These are phyloP conservation scores for Trichoplusia ni DNA, from an alignment of 1,140 invertebrate species.

Conservation along the genomic window DNA sequence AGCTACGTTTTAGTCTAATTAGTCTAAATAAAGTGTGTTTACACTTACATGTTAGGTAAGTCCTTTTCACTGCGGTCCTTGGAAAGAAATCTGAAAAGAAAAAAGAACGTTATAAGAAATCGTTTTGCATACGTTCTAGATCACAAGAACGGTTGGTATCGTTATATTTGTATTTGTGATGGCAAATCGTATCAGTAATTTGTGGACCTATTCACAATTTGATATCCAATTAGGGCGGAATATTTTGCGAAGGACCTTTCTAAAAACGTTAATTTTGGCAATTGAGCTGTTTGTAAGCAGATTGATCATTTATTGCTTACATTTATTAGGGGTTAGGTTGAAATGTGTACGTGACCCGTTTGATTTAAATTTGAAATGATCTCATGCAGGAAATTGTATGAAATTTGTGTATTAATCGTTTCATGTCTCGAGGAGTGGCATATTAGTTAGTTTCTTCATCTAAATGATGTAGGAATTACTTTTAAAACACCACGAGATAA, in stretches of 20 bases:
- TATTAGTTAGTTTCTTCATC: too few relatives aligned
- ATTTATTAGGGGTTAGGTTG: neutral
- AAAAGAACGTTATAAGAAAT: neutral
- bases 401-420: too few relatives aligned
- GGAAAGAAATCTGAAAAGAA: slow-evolving; percentile 1
- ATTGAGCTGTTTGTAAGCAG: neutral
- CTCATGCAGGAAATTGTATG: too few relatives aligned
- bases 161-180: slow-evolving; percentile 28
- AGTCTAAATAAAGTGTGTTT: neutral
- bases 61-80: neutral
- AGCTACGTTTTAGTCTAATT: neutral
- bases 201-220: slow-evolving; percentile 31
- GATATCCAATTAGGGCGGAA: slow-evolving; percentile 34
- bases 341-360: neutral
- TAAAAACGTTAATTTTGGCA: slow-evolving; percentile 17
- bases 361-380: neutral
- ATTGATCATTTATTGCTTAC: slow-evolving; percentile 5
- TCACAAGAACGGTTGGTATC: neutral
- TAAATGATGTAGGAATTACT: too few relatives aligned
- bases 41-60: slow-evolving; percentile 25
- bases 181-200: slow-evolving; percentile 33
- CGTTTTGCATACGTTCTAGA: neutral
- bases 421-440: too few relatives aligned
- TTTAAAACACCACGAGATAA: too few relatives aligned
- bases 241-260: slow-evolving; percentile 3